Evolutionary conservation across 2,888 invertebrate species (phyloP).

Genomic region (Seladonia tumulorum): DNA sequence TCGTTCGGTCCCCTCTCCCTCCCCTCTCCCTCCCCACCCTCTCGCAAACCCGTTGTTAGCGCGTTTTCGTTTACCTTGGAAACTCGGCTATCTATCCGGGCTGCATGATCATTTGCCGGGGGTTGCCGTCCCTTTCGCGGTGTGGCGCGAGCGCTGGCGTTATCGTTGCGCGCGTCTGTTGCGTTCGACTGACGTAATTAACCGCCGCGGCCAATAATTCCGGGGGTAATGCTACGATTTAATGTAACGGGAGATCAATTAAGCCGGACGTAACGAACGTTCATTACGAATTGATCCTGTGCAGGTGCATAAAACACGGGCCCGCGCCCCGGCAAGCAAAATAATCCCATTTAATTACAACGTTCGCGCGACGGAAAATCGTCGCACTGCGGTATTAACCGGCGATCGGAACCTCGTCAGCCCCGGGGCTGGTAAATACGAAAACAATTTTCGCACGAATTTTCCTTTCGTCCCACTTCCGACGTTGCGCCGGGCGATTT

Average conservation of each 20-base stretch:
- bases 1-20: neutral
- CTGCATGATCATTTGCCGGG: neutral
- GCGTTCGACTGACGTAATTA: slow-evolving; percentile 19
- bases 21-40: too few species aligned
- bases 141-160: neutral
- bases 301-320: slow-evolving; percentile 6
- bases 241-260: slow-evolving; percentile 27
- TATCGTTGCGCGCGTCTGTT: slow-evolving; percentile 10
- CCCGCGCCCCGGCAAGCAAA: slow-evolving; percentile 9
- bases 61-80: slow-evolving; percentile 9
- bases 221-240: slow-evolving; percentile 16
- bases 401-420: neutral
- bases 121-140: neutral
- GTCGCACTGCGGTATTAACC: slow-evolving; percentile 17
- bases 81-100: neutral
- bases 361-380: neutral
- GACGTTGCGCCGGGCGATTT: neutral
- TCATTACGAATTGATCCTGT: slow-evolving; percentile 34
- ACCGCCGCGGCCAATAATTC: slow-evolving; percentile 21
- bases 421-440: neutral
- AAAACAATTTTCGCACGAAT: slow-evolving; percentile 15
- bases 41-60: neutral
- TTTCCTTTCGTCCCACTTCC: neutral
- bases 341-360: slow-evolving; percentile 22
- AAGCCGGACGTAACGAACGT: slow-evolving; percentile 19